Evolutionary conservation across 1,140 invertebrate species (phyloP), one percentile per base, ranked within the genome.

Genomic region (Elymnias hypermnestra): DNA sequence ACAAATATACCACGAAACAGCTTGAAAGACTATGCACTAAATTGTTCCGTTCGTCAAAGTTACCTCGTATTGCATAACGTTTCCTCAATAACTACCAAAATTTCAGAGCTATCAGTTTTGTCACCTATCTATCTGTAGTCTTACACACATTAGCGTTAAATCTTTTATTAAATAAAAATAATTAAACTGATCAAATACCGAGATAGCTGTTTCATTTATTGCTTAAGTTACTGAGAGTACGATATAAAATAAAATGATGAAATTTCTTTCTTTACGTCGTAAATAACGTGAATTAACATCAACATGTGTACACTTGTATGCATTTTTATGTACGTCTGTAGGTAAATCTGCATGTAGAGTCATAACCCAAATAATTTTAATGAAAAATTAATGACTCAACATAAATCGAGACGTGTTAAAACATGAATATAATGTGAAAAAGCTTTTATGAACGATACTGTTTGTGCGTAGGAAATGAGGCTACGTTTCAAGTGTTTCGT

Each of bases 281-380:
- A 33, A 33, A 17, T 33, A 33, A 33, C 12, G 29, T 8, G 15
- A 33, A 33, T 33, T 33, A 33, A 33, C 13, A 33, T 33, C 29
- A 33, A 17, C 3, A 15, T 14, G 3, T 33, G 29, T 33, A 33
- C 29, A 33, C 29, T 33, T 33, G 29, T 12, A 12, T 33, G 29
- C 14, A 38, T 23, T 38, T n/a, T n/a, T n/a, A n/a, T n/a, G n/a
- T n/a, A n/a, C n/a, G n/a, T n/a, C n/a, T n/a, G n/a, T n/a, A n/a
- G n/a, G n/a, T n/a, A n/a, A 38, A 23, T 33, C 29, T 15, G 29
- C 28, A 13, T 31, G n/a, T 31, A 26, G 18, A 18, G n/a, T 45
- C 43, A 29, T 45, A 45, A 45, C 43, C 33, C 22, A 35, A 45
- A 45, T 37, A 28, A 18, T 23, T 22, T 45, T 45, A 45, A 45